These are phyloP conservation scores for Meandrina meandrites DNA, from an alignment of 92 coral and sea anemone species.

Conservation along the genomic window DNA sequence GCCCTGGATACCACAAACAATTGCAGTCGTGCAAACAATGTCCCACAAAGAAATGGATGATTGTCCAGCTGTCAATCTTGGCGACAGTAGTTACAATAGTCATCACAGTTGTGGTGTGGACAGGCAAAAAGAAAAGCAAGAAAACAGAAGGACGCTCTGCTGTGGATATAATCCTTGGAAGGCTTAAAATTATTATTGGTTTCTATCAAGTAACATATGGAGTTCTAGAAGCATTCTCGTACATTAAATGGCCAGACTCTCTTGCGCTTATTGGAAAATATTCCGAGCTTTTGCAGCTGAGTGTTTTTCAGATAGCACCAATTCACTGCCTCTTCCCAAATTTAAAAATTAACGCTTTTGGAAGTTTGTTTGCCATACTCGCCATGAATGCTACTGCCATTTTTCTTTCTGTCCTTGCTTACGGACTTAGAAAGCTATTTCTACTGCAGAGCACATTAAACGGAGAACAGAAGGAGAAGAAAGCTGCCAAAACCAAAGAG, in stretches of 20 bases:
- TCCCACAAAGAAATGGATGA: not conserved
- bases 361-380: slow-evolving; percentile 6
- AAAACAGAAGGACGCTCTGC: not conserved
- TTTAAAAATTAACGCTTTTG: not conserved
- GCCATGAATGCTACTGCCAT: not conserved
- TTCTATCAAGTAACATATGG: not conserved
- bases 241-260: not conserved
- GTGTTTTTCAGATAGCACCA: not conserved
- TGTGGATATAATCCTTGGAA: not conserved
- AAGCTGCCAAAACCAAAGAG: not conserved
- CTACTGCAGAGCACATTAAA: not conserved
- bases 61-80: not conserved
- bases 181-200: not conserved
- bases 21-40: not conserved
- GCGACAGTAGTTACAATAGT: not conserved
- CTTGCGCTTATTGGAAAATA: not conserved
- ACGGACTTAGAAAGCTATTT: not conserved
- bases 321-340: not conserved
- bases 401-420: not conserved
- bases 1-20: not conserved
- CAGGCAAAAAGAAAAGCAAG: not conserved
- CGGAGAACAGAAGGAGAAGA: not conserved
- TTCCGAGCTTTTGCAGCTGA: not conserved
- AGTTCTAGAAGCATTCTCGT: not conserved
- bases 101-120: not conserved